A percentile compares a stretch with the other conserved stretches of the same genome.
Conservation (phyloP, 2,888 invertebrate genomes). For the Taphrorychus bicolor region DNA sequence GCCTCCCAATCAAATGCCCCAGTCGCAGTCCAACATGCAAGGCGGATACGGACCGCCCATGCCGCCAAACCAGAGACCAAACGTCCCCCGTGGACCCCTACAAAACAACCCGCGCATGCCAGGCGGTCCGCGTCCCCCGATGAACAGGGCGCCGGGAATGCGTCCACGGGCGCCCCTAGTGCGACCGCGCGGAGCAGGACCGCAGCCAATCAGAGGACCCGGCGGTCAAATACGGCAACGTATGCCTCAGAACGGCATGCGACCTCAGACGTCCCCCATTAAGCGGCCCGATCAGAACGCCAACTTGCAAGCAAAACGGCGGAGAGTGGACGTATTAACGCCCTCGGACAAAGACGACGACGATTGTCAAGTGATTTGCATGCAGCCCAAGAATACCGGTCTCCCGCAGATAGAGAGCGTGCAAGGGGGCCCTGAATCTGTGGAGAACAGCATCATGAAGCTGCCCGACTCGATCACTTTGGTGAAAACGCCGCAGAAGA, state of each 20-base stretch:
- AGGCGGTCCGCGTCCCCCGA: conserved; percentile 25
- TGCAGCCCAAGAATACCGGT: conserved; percentile 73
- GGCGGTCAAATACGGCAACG: conserved; percentile 46
- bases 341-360: conserved; percentile 76
- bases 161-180: conserved; percentile 4
- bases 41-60: conserved; percentile 28
- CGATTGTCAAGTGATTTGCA: conserved; percentile 77
- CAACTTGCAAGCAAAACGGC: conserved; percentile 55
- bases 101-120: conserved; percentile 21
- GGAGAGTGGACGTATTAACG: conserved; percentile 69
- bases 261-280: conserved; percentile 40
- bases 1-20: conserved; percentile 45
- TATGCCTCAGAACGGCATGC: conserved; percentile 45
- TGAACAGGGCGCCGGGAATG: conserved; percentile 8
- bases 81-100: conserved; percentile 33
- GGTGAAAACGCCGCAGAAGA: conserved; percentile 59
- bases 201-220: conserved; percentile 16
- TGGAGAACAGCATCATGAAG: conserved; percentile 67
- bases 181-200: conserved; percentile 4
- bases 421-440: conserved; percentile 58
- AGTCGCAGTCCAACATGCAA: conserved; percentile 19
- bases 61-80: conserved; percentile 42
- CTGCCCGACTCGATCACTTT: conserved; percentile 77
- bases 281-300: conserved; percentile 55
- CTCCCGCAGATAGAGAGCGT: conserved; percentile 78